Conservation (phyloP, 2,113 vertebrate genomes). For the Rafetus swinhoei region DNA sequence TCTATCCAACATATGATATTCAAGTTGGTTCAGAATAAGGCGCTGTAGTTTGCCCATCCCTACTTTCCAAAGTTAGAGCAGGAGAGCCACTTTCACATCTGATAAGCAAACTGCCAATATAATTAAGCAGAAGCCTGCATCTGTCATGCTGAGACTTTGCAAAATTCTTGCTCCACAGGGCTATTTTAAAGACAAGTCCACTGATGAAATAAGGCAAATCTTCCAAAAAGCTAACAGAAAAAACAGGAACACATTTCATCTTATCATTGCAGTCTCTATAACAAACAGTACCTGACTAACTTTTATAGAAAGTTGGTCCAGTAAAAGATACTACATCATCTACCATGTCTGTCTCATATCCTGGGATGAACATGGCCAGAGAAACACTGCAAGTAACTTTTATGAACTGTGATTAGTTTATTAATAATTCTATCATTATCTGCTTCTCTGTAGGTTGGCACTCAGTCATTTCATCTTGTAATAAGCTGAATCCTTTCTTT, state of each 20-base stretch:
- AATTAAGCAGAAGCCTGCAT: neutral
- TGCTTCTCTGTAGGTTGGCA: neutral
- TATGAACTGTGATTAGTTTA: slow-evolving; percentile 28
- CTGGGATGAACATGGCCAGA: neutral
- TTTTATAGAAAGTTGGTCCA: neutral
- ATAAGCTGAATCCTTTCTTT: neutral
- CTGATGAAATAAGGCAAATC: neutral
- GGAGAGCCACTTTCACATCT: neutral
- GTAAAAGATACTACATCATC: neutral
- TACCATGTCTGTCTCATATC: neutral
- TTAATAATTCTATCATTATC: slow-evolving; percentile 9
- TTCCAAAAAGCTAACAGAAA: neutral
- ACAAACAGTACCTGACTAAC: neutral
- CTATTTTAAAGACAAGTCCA: neutral
- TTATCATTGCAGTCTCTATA: neutral
- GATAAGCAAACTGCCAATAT: neutral
- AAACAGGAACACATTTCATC: neutral
- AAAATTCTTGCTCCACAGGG: neutral
- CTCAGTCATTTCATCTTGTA: neutral
- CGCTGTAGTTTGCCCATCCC: neutral
- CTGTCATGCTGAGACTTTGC: neutral
- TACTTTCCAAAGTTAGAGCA: neutral
- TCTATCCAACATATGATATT: neutral
- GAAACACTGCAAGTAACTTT: neutral
- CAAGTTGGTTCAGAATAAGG: neutral